phyloP scores from a whole-genome alignment of 1,140 invertebrate species.

The Meteorus sp. region DNA sequence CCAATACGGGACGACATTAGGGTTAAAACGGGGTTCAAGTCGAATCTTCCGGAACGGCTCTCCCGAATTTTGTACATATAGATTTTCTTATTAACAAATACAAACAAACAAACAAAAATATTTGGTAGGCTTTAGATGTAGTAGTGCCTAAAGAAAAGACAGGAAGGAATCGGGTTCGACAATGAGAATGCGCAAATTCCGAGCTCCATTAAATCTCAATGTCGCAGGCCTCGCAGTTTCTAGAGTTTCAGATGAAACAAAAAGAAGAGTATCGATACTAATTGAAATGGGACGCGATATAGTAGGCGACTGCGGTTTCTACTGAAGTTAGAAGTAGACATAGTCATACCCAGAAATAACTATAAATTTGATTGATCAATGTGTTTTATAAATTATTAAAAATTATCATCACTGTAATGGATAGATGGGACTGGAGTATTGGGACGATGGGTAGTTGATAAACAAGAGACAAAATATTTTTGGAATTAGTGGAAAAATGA shows the following conservation, averaged over 20 bases:
- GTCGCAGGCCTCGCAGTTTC: no score
- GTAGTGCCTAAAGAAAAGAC: slow-evolving; percentile 45
- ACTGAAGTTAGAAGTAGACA: no score
- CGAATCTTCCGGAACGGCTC: not conserved
- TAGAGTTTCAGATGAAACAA: no score
- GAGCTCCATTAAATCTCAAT: no score
- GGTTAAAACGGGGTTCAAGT: not conserved
- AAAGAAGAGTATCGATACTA: no score
- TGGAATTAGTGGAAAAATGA: slow-evolving; percentile 47
- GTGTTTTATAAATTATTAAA: slow-evolving; percentile 37
- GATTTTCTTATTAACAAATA: slow-evolving; percentile 35
- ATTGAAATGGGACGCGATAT: no score
- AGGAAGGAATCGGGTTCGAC: slow-evolving; percentile 36
- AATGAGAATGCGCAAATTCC: slow-evolving; percentile 32
- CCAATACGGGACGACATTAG: not conserved
- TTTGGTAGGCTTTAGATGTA: slow-evolving; percentile 41
- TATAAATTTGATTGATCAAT: slow-evolving; percentile 35
- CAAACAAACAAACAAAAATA: slow-evolving; percentile 26
- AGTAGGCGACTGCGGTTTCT: no score
- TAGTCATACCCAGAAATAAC: no score
- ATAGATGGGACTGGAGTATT: slow-evolving; percentile 31
- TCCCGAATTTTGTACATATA: slow-evolving; percentile 34
- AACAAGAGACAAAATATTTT: slow-evolving; percentile 53
- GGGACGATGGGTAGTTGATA: slow-evolving; percentile 32
- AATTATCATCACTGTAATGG: slow-evolving; percentile 33